Evolutionary conservation across 2,113 vertebrate genomes (phyloP), one percentile per base, ranked within the genome.

Genomic region (Excalfactoria chinensis): DNA sequence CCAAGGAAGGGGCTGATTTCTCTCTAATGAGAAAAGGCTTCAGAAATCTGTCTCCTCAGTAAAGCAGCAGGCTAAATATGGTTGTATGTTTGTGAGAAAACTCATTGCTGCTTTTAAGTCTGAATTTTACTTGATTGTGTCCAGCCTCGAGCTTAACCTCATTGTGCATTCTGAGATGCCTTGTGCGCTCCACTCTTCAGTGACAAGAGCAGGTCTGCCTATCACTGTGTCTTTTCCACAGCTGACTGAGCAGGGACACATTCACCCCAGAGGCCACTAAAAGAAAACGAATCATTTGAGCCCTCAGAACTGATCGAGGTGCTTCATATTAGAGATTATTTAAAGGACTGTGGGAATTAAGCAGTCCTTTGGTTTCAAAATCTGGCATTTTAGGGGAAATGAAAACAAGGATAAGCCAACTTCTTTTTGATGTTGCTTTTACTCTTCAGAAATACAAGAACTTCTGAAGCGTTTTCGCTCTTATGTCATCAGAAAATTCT

Each of bases 121-220:
- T 85, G 46, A 88, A 79, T 85, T 90, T 87, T 32, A 87, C 72
- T 90, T 75, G 67, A 23, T 19, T 92, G 40, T 89, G 68, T 53
- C 68, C 79, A 41, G 46, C 78, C 93, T 77, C 64, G 56, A 93
- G 93, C 64, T 53, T 7, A 92, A 72, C 59, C 37, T 80, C 78
- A 43, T 74, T 83, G 51, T 89, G 75, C 43, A 34, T 75, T 94
- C 68, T 83, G 26, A 56, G 68, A 67, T 35, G 64, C 49, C 23
- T 1, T 21, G 80, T 85, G 70, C 60, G 40, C 71, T 86, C 46
- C 60, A 56, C 56, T 21, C 59, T 71, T 64, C 78, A 77, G 68
- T 51, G 71, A 76, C 71, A 72, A 71, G 78, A 85, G 63, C 55
- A 66, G 74, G 34, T 82, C 88, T 93, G 62, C 63, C 68, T 67